These are phyloP conservation scores for Caerostris darwini DNA, from an alignment of 1,140 invertebrate genomes.

Conservation along the genomic window DNA sequence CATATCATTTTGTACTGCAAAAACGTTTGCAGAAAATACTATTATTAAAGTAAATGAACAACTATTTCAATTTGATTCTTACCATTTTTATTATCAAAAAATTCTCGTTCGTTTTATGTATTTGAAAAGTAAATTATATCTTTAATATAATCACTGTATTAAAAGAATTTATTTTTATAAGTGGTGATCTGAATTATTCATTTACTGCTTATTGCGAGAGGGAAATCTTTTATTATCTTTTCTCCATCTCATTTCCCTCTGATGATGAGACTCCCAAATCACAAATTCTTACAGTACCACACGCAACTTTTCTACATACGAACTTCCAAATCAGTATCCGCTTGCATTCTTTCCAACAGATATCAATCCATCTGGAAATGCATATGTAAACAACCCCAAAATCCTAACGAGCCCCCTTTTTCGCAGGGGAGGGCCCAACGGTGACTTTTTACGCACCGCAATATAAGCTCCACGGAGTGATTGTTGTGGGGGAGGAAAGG, in stretches of 20 bases:
- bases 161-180: not conserved
- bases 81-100: no score
- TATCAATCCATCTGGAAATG: no score
- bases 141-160: no score
- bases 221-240: not conserved
- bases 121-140: no score
- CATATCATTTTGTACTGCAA: no score
- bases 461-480: not conserved
- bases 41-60: no score
- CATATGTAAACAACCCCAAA: not conserved
- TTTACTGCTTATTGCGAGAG: not conserved
- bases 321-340: not conserved
- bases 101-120: no score
- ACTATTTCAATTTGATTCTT: no score
- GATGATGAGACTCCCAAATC: not conserved
- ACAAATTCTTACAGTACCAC: not conserved
- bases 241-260: not conserved
- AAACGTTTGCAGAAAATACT: no score
- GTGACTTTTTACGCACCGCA: not conserved
- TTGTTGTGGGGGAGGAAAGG: not conserved
- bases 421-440: not conserved
- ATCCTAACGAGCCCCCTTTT: conserved; percentile 21
- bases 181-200: not conserved
- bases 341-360: not conserved
- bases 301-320: no score